These are phyloP conservation scores for Apeltes quadracus DNA, from an alignment of 2,113 vertebrate species.

Conservation along the genomic window DNA sequence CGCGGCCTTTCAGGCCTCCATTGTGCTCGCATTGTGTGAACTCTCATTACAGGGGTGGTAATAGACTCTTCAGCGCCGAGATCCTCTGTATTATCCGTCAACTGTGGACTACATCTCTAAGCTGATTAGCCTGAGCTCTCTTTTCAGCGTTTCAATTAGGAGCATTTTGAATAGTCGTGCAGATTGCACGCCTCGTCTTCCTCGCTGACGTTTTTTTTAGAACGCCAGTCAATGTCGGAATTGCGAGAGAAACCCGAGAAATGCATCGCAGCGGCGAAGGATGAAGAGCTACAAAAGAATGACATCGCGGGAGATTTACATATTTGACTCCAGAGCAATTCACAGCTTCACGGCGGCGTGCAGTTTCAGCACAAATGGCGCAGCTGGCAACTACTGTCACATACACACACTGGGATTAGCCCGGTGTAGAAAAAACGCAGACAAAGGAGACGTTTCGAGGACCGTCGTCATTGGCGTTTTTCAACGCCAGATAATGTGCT, in stretches of 20 bases:
- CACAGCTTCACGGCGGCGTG: slow-evolving; percentile 31
- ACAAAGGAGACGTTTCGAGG: not conserved
- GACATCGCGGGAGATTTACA: slow-evolving; percentile 48
- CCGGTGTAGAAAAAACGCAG: not conserved
- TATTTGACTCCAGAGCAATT: slow-evolving; percentile 49
- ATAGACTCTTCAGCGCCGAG: slow-evolving; percentile 64
- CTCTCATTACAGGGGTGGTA: slow-evolving; percentile 68
- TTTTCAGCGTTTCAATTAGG: slow-evolving; percentile 77
- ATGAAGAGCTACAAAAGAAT: slow-evolving; percentile 43
- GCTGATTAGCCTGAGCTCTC: slow-evolving; percentile 74
- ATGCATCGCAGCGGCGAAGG: slow-evolving; percentile 35
- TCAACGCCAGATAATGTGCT: not conserved
- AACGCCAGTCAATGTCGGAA: slow-evolving; percentile 36
- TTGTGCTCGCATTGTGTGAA: slow-evolving; percentile 50
- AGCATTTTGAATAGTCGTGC: slow-evolving; percentile 56
- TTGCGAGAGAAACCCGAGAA: slow-evolving; percentile 61
- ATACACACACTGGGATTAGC: not conserved
- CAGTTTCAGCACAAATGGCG: slow-evolving; percentile 42
- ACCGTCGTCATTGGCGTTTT: not conserved
- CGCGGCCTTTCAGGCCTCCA: not conserved
- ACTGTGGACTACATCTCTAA: slow-evolving; percentile 72
- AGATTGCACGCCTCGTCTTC: slow-evolving; percentile 58
- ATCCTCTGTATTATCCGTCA: slow-evolving; percentile 73
- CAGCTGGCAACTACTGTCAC: slow-evolving; percentile 38
- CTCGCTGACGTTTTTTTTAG: slow-evolving; percentile 49